These are phyloP conservation scores for Pogonocichla stellata DNA, from an alignment of 2,113 vertebrate species.

Conservation along the genomic window DNA sequence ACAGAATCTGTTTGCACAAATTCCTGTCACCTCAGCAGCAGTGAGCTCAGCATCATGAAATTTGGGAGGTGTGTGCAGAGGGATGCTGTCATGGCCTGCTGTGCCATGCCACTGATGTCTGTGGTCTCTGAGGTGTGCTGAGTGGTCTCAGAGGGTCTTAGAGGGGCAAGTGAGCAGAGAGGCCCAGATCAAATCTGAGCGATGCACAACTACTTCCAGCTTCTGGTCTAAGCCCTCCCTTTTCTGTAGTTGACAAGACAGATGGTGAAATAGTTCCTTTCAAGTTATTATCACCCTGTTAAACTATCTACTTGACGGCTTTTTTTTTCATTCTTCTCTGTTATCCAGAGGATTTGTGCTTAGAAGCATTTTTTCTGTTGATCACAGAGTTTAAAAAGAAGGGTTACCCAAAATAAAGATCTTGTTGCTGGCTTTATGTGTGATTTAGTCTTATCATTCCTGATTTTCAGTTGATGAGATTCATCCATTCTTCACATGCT, in stretches of 20 bases:
- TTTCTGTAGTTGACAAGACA: not conserved
- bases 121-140: not conserved
- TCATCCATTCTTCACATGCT: not conserved
- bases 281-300: not conserved
- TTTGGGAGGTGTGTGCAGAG: not conserved
- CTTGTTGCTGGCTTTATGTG: not conserved
- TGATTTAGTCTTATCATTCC: not conserved
- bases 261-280: not conserved
- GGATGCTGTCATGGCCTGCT: not conserved
- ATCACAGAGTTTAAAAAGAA: not conserved
- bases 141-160: not conserved
- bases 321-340: not conserved
- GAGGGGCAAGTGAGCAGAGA: not conserved
- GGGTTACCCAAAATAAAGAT: not conserved
- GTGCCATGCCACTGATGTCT: not conserved
- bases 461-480: not conserved
- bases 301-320: not conserved
- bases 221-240: not conserved
- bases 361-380: not conserved
- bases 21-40: accelerated
- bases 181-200: not conserved
- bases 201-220: not conserved
- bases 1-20: not conserved
- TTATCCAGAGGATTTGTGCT: not conserved
- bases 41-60: not conserved